phyloP scores from a whole-genome alignment of 2,888 invertebrate genomes.

The Piscicola geometra region DNA sequence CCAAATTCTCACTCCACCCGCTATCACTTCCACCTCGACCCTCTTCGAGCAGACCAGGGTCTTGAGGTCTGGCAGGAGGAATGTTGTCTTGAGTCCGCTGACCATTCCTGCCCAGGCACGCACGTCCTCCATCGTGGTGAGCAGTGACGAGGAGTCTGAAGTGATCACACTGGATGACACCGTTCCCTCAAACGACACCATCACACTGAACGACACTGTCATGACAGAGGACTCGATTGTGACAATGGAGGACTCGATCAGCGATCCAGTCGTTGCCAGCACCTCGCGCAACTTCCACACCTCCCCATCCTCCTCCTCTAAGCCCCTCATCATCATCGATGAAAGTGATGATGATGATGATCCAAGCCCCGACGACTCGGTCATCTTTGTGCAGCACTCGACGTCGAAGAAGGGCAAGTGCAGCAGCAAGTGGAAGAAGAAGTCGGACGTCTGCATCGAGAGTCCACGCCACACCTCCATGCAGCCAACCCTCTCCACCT shows the following conservation, averaged over 20 bases:
- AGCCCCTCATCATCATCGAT: background rate
- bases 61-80: background rate
- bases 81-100: background rate
- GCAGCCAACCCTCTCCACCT: no score
- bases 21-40: background rate
- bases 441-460: background rate
- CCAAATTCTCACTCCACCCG: background rate
- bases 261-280: background rate
- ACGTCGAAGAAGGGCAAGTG: conserved; percentile 7
- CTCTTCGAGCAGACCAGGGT: background rate
- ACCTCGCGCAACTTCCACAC: background rate
- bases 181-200: no score
- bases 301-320: background rate
- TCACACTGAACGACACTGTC: no score
- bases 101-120: background rate
- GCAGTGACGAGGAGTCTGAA: conserved; percentile 1
- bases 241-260: no score
- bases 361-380: background rate
- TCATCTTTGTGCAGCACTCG: background rate
- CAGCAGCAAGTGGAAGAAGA: background rate
- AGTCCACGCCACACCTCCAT: no score
- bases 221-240: no score
- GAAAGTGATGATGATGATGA: background rate
- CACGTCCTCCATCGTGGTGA: background rate
- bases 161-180: background rate